Evolutionary conservation across 1,140 invertebrate species (phyloP), one percentile per base, ranked within the genome.

Genomic region (Camponotus vicinus): DNA sequence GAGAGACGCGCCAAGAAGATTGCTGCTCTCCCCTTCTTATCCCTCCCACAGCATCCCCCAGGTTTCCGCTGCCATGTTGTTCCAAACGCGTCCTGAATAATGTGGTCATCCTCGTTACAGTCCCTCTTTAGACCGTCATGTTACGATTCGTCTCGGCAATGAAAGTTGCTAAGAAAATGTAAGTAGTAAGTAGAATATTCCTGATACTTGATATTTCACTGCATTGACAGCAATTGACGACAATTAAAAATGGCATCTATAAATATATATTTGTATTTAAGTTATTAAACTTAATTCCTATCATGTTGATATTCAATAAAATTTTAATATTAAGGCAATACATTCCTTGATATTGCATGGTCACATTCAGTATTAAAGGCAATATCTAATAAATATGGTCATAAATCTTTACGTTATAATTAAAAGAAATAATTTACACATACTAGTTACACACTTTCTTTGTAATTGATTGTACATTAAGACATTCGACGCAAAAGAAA

Each of bases 61-160:
- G 67, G 57, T 45, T 75, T 83, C 87, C 85, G 83, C 89, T 89
- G 77, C 89, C 87, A 90, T 92, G 92, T 92, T 93, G 89, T 93
- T 93, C 86, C 92, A 93, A 93, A 94, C 93, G 92, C 92, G 91
- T 88, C 93, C 91, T 92, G 89, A 93, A 93, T 93, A 93, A 94
- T 93, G 86, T 92, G 90, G 91, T 93, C 90, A 93, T 93, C 88
- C 89, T 91, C 88, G 87, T 91, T 91, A 91, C 90, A 88, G n/a
- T 61, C 59, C 79, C 79, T 86, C 85, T 86, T 75, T 85, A 66
- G 37, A 71, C 52, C 61, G 73, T 85, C 40, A 69, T 71, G 75
- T 75, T 67, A 86, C 78, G 86, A 55, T 63, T 70, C 69, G 27
- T 37, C 42, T 73, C 67, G 32, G 42, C 69, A 61, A 83, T 63